Evolutionary conservation across 2,797 vertebrate species (phyloP).

Genomic region (Coranthus polyacanthus): DNA sequence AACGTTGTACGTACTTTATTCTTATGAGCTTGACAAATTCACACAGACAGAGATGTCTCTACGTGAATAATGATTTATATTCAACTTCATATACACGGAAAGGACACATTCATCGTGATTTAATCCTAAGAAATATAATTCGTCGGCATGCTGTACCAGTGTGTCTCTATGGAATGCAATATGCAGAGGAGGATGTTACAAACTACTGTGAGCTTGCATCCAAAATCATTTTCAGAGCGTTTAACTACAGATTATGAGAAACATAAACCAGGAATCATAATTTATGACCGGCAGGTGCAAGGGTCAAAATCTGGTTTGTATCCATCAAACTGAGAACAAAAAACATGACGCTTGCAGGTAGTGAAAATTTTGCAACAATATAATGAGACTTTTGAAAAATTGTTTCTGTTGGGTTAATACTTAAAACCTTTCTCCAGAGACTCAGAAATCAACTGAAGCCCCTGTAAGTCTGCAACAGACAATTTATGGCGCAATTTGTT

Average conservation of each 20-base stretch:
- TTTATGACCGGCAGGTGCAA: conserved; percentile 75
- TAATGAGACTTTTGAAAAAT: conserved; percentile 60
- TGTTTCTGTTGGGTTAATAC: conserved; percentile 56
- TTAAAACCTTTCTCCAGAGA: conserved; percentile 59
- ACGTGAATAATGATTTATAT: conserved; percentile 47
- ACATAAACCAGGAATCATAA: conserved; percentile 74
- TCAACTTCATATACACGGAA: conserved; percentile 10
- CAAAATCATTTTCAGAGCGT: conserved; percentile 61
- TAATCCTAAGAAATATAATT: conserved; percentile 54
- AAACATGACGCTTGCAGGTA: conserved; percentile 48
- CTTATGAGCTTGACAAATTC: conserved; percentile 30
- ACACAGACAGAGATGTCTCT: conserved; percentile 42
- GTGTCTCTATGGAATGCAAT: conserved; percentile 64
- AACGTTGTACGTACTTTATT: conserved; percentile 28
- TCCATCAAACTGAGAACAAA: conserved; percentile 68
- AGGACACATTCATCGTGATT: conserved; percentile 49
- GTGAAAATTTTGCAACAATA: conserved; percentile 56
- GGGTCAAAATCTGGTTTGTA: conserved; percentile 81
- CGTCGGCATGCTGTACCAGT: conserved; percentile 29
- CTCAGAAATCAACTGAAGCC: conserved; percentile 65
- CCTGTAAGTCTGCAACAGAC: conserved; percentile 49
- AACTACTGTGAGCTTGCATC: conserved; percentile 40
- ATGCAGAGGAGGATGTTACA: conserved; percentile 51
- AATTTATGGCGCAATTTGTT: conserved; percentile 72
- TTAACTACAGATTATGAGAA: conserved; percentile 72